These are phyloP conservation scores for Phataginus tetradactyla DNA, from an alignment of 2,797 vertebrate species.

Conservation along the genomic window DNA sequence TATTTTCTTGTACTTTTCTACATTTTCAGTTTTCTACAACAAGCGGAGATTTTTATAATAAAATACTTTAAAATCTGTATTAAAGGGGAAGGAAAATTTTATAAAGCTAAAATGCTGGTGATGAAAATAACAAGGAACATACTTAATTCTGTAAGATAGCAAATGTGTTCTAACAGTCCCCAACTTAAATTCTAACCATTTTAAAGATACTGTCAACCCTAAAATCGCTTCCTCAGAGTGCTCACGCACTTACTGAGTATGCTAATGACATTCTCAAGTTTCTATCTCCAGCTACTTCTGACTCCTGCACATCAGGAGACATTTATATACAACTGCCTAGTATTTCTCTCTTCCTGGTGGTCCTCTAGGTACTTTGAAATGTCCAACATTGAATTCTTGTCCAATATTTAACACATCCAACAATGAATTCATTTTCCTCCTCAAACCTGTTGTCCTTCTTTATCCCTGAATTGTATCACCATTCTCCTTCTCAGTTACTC, in stretches of 20 bases:
- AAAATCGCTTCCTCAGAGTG: neutral
- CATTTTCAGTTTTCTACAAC: neutral
- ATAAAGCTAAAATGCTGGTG: conserved; percentile 3
- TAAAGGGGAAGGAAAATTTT: neutral
- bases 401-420: neutral
- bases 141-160: conserved; percentile 2
- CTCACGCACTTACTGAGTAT: neutral
- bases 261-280: neutral
- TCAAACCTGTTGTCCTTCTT: neutral
- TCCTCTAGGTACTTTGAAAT: neutral
- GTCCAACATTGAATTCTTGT: neutral
- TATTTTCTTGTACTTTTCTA: neutral
- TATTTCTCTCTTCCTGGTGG: neutral
- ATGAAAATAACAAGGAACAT: conserved; percentile 28
- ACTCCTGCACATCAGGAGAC: neutral
- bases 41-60: neutral
- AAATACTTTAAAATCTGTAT: neutral
- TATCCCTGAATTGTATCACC: neutral
- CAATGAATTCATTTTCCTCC: neutral
- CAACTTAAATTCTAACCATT: conserved; percentile 37
- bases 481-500: neutral
- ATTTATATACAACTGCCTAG: neutral
- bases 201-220: neutral
- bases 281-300: neutral
- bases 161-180: neutral